Evolutionary conservation across 2,888 invertebrate genomes (phyloP).

Genomic region (Carterocephalus palaemon): DNA sequence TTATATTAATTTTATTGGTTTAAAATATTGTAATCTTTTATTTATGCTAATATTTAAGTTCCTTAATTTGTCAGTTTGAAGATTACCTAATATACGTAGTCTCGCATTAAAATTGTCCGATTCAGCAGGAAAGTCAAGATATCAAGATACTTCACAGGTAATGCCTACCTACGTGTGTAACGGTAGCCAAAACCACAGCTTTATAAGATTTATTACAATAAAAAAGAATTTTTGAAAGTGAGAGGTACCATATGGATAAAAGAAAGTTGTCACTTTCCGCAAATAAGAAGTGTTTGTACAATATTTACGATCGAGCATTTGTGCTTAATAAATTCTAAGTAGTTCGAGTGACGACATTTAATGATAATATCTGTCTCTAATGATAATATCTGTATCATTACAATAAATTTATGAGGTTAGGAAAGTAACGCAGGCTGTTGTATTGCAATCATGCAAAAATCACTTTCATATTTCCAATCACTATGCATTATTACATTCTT

Average conservation of each 20-base stretch:
- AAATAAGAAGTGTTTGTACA: slow-evolving; percentile 6
- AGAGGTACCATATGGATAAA: slow-evolving; percentile 12
- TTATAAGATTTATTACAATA: background rate
- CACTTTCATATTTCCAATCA: slow-evolving; percentile 3
- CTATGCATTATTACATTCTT: background rate
- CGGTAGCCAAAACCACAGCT: slow-evolving; percentile 1
- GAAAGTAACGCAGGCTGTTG: background rate
- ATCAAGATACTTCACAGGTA: too few species aligned
- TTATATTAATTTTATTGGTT: too few species aligned
- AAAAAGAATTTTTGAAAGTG: slow-evolving; percentile 11
- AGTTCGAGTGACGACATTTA: background rate
- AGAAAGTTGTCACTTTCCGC: slow-evolving; percentile 11
- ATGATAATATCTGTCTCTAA: background rate
- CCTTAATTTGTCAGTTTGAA: too few species aligned
- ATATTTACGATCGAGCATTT: background rate
- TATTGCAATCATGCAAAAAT: background rate
- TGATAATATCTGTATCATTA: background rate
- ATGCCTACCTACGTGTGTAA: too few species aligned
- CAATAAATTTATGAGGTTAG: slow-evolving; percentile 2
- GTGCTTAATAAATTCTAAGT: background rate
- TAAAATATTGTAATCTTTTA: too few species aligned
- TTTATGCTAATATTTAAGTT: too few species aligned
- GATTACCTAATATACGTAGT: too few species aligned
- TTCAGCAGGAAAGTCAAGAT: too few species aligned
- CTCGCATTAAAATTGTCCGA: too few species aligned